Evolutionary conservation across 2,888 invertebrate species (phyloP).

Genomic region (Mesodorylaimus sp.): DNA sequence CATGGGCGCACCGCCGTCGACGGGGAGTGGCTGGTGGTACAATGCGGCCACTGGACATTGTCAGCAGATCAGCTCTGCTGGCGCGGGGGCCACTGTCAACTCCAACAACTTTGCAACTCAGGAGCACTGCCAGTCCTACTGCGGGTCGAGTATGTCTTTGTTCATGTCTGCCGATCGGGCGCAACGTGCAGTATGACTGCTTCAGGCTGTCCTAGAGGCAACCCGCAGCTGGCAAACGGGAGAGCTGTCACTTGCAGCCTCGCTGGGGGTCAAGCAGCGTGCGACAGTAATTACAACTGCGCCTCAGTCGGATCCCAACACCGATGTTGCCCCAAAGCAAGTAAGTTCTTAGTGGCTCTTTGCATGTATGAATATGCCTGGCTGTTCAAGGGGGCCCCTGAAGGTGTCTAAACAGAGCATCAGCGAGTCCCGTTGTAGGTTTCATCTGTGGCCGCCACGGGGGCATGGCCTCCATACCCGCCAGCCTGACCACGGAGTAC

Average conservation of each 20-base stretch:
- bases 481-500: no score
- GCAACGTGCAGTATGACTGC: no score
- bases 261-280: no score
- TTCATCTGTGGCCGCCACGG: neutral
- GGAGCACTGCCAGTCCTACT: conserved; percentile 1
- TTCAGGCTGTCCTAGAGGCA: neutral
- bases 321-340: neutral
- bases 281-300: neutral
- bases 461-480: neutral
- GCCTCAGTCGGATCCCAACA: neutral
- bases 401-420: neutral
- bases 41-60: neutral
- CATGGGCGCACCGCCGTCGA: neutral
- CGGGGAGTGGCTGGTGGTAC: neutral
- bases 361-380: neutral
- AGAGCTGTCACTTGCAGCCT: neutral
- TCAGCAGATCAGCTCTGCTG: neutral
- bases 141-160: no score
- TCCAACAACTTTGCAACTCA: neutral
- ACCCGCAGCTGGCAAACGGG: neutral
- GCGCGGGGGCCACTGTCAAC: neutral
- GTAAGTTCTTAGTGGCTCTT: neutral
- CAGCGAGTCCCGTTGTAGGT: neutral
- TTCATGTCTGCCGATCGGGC: no score
- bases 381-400: neutral